Percentiles rank a stretch among this genome's conserved stretches.
Conservation (phyloP, 1,140 invertebrate genomes). For the Pseudobourletiella spinata region DNA sequence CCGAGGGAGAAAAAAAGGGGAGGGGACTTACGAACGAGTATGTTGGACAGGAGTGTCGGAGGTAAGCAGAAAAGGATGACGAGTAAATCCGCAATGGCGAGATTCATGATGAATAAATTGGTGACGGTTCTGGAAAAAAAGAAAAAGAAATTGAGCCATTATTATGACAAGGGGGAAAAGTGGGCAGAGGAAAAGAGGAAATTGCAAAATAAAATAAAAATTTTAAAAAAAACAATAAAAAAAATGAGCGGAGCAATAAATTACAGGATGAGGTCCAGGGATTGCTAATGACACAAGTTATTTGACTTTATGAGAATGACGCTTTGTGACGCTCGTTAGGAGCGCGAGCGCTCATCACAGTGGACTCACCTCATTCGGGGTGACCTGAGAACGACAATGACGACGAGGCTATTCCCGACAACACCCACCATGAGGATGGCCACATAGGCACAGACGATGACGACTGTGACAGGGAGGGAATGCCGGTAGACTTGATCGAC, state of each 20-base stretch:
- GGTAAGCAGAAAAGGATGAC: conserved; percentile 88
- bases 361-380: conserved; percentile 60
- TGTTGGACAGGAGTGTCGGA: conserved; percentile 82
- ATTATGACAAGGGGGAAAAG: too few species aligned
- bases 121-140: conserved; percentile 87
- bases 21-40: conserved; percentile 77
- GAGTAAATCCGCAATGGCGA: conserved; percentile 86
- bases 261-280: too few species aligned
- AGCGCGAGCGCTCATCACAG: too few species aligned
- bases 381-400: conserved; percentile 76
- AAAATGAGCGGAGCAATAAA: too few species aligned
- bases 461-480: conserved; percentile 62
- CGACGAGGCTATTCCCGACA: conserved; percentile 79
- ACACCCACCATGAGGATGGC: conserved; percentile 75
- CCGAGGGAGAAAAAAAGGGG: background rate
- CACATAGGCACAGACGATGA: conserved; percentile 72
- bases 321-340: too few species aligned
- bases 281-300: too few species aligned
- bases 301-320: too few species aligned
- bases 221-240: too few species aligned
- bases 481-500: conserved; percentile 50
- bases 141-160: too few species aligned
- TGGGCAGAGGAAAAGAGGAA: too few species aligned
- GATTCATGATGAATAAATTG: conserved; percentile 92
- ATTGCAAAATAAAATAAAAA: too few species aligned